These are phyloP conservation scores for Australoheros scitulus DNA, from an alignment of 2,113 vertebrate genomes.

Conservation along the genomic window DNA sequence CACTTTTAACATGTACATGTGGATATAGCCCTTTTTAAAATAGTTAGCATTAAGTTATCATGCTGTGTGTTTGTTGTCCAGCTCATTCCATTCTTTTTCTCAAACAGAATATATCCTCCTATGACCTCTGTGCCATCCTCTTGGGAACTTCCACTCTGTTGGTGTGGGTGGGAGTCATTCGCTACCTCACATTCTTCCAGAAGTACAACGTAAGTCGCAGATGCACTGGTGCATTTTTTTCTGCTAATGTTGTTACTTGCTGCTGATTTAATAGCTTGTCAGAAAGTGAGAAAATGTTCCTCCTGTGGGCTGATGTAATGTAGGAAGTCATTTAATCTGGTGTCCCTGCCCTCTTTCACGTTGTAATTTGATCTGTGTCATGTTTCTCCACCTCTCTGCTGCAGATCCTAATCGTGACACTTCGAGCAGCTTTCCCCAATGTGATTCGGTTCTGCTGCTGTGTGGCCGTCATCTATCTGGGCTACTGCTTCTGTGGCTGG, in stretches of 20 bases:
- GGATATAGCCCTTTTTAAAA: neutral
- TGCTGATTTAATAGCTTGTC: neutral
- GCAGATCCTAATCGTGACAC: slow-evolving; percentile 91
- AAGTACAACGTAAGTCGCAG: slow-evolving; percentile 91
- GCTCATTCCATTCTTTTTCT: neutral
- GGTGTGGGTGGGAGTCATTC: slow-evolving; percentile 96
- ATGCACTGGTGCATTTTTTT: neutral
- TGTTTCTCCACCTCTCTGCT: neutral
- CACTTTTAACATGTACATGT: neutral
- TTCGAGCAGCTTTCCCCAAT: slow-evolving; percentile 89
- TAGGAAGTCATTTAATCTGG: neutral
- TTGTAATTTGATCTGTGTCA: neutral
- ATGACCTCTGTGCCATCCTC: slow-evolving; percentile 92
- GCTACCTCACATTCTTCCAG: slow-evolving; percentile 96
- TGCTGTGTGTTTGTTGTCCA: neutral
- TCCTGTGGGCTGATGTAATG: neutral
- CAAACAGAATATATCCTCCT: slow-evolving; percentile 86
- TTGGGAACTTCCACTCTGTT: slow-evolving; percentile 92
- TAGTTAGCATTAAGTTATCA: neutral
- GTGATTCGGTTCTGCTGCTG: slow-evolving; percentile 97
- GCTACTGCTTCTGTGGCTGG: slow-evolving; percentile 99
- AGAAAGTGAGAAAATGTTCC: neutral
- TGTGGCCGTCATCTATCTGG: slow-evolving; percentile 93
- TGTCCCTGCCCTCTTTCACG: neutral
- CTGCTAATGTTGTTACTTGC: neutral